phyloP scores from a whole-genome alignment of 2,888 invertebrate species.

The Yponomeuta sedellus region DNA sequence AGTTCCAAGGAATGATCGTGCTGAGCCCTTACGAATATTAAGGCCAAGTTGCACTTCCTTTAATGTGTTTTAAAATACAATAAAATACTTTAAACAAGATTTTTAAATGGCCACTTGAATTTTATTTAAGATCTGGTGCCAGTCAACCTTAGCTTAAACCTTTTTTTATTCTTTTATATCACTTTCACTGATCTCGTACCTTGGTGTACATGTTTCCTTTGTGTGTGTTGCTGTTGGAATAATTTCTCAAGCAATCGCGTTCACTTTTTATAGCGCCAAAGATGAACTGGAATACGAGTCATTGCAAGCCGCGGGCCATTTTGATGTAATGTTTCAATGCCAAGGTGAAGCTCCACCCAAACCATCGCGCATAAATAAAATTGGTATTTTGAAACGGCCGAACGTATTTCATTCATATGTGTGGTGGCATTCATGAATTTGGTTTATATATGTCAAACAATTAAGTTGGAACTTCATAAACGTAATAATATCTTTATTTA shows the following conservation, averaged over 20 bases:
- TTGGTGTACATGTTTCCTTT: slow-evolving; percentile 53
- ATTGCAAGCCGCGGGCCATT: not conserved
- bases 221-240: slow-evolving; percentile 50
- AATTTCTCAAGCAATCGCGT: slow-evolving; percentile 44
- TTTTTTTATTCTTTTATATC: not conserved
- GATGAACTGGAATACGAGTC: slow-evolving; percentile 46
- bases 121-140: not conserved
- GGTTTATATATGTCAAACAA: not conserved
- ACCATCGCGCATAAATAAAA: not conserved
- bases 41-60: too few species aligned
- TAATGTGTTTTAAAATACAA: too few species aligned
- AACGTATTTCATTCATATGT: not conserved
- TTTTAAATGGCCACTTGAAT: too few species aligned
- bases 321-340: slow-evolving; percentile 47
- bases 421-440: not conserved
- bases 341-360: slow-evolving; percentile 38
- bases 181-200: slow-evolving; percentile 34
- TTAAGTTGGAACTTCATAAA: not conserved
- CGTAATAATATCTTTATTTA: too few species aligned
- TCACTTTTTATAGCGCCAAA: slow-evolving; percentile 59
- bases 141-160: not conserved
- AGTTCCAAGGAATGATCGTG: too few species aligned
- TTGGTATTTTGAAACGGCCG: not conserved
- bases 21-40: too few species aligned
- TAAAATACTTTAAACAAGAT: too few species aligned